phyloP scores from a whole-genome alignment of 1,140 invertebrate species.

The Solenopsis invicta region DNA sequence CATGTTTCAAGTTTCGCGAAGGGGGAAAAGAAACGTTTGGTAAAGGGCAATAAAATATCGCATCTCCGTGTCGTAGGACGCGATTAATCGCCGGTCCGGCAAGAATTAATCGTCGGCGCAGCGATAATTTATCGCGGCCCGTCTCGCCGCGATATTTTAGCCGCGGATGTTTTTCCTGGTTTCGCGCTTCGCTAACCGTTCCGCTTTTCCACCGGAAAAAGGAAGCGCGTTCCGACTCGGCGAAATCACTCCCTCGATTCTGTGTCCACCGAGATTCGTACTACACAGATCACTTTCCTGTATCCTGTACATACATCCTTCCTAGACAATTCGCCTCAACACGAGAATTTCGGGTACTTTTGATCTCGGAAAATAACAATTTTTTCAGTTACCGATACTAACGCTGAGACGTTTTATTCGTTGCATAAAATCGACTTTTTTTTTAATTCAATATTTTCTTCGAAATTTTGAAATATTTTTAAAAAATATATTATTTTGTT shows the following conservation, averaged over 20 bases:
- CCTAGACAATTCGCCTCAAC: neutral
- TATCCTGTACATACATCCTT: too few relatives aligned
- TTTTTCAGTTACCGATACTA: neutral
- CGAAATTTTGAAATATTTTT: neutral
- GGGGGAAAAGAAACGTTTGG: conserved; percentile 41
- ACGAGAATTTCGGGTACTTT: neutral
- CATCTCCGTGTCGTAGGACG: conserved; percentile 62
- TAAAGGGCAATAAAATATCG: conserved; percentile 66
- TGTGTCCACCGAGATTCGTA: conserved; percentile 24
- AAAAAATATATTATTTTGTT: neutral
- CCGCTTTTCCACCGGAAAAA: conserved; percentile 45
- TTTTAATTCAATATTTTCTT: neutral
- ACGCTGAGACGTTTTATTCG: neutral
- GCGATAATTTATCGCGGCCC: conserved; percentile 68
- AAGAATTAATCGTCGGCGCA: conserved; percentile 69
- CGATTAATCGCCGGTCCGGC: conserved; percentile 68
- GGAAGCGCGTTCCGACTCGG: conserved; percentile 48
- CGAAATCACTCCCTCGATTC: conserved; percentile 40
- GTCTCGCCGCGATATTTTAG: conserved; percentile 69
- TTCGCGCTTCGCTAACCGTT: conserved; percentile 60
- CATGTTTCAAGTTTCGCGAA: conserved; percentile 32
- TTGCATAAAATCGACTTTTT: neutral
- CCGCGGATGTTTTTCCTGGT: conserved; percentile 61
- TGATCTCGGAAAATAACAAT: neutral
- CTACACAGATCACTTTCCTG: conserved; percentile 11